Percentiles rank a stretch among this genome's conserved stretches.
These are phyloP conservation scores for Heteractis magnifica DNA, from an alignment of 92 coral and sea anemone species.

Conservation along the genomic window DNA sequence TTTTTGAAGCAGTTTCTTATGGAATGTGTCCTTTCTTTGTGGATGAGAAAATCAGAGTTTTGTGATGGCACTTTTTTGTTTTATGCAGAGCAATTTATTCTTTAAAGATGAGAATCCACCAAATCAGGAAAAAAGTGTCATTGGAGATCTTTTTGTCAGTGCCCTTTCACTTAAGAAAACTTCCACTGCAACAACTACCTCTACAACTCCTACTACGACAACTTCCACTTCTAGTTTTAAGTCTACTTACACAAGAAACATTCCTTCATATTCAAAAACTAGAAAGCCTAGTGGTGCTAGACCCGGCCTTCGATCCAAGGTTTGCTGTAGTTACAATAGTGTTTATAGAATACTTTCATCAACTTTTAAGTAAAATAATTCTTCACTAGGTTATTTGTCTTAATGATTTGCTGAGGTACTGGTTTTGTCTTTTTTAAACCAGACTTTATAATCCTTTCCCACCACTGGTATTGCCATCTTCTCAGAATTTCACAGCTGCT, in stretches of 20 bases:
- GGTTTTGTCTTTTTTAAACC: not conserved
- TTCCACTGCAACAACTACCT: constrained; percentile 38
- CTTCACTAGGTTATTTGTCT: not conserved
- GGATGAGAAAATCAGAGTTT: not conserved
- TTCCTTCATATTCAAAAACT: constrained; percentile 7
- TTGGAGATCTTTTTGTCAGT: constrained; percentile 74
- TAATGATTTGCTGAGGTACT: not conserved
- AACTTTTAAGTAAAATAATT: not conserved
- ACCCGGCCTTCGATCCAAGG: constrained; percentile 21
- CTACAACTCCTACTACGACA: constrained; percentile 38
- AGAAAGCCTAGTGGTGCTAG: not conserved
- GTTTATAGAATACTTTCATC: not conserved
- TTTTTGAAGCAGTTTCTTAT: not conserved
- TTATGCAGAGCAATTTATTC: constrained; percentile 76
- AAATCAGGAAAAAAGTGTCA: constrained; percentile 44
- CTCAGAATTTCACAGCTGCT: not conserved
- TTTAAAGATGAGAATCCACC: constrained; percentile 79
- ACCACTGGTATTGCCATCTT: not conserved
- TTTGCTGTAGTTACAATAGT: constrained; percentile 5
- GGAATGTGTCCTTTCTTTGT: not conserved
- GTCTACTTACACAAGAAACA: constrained; percentile 5
- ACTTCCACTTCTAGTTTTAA: constrained; percentile 5
- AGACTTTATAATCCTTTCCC: not conserved
- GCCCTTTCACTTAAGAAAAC: constrained; percentile 54
- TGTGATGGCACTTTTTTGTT: constrained; percentile 3